Base-by-base conservation (phyloP, 2,888 invertebrate species). In the Atrina japonica region DNA sequence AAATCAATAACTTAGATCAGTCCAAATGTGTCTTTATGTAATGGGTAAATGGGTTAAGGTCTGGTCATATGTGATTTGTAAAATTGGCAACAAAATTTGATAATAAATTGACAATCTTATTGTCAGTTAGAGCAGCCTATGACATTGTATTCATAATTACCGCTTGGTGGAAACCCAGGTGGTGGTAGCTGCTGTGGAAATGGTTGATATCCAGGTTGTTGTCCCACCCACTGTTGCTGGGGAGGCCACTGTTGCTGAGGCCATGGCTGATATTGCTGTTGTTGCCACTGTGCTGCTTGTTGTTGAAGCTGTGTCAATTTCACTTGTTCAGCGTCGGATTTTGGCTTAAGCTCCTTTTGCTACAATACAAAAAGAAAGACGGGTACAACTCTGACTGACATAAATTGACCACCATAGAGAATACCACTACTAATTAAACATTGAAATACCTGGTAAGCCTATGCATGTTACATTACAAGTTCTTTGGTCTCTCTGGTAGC, bases 271-370 rank as follows among this genome's bases (percentile, higher is more conserved):
- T 80, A 80, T 45, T 77, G 72, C 30, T 81, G 79, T 35, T 85
- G 82, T 68, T 85, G 85, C 85, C 85, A 85, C 43, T 82, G 77
- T 25, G 81, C 82, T 16, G 85, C 86, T 70, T 86, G 86, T 56
- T 81, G 78, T 71, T 86, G 83, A 25, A 87, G 66, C 45, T 78
- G 76, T 21, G 78, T 74, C 50, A 86, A 63, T 65, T 85, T 82
- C 63, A 73, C 67, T 53, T 83, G 76, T 53, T 86, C 87, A 50
- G 66, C 78, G 35, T 80, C 74, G 45, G 80, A 76, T 30, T 76
- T 76, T 7, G 81, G 79, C 35, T 77, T 77, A 30, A 82, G 27
- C 7, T 80, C 78, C 52, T 70, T 61, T 64, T 74, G 50, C 45
- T 70, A 60, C 2, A 59, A 40, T 47, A 61, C 66, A 59, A 18